Conservation (phyloP, 1,140 invertebrate genomes). For the Phortica variegata region DNA sequence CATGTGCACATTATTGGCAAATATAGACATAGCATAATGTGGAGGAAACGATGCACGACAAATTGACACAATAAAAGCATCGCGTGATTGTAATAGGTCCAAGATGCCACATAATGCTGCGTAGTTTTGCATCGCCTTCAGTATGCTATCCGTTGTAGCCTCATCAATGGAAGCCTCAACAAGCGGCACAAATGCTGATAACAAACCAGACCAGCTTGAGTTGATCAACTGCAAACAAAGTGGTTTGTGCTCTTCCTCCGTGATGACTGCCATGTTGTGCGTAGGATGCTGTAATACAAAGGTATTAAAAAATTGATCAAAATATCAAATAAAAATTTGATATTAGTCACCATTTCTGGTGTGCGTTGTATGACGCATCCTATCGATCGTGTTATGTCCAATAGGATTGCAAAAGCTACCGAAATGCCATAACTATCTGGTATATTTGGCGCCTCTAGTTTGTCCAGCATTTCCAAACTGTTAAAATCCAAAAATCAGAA, state of each 20-base stretch:
- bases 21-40: constrained; percentile 88
- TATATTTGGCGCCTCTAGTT: constrained; percentile 87
- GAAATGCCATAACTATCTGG: constrained; percentile 95
- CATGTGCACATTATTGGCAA: constrained; percentile 57
- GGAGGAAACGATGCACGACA: constrained; percentile 94
- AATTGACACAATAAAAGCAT: constrained; percentile 91
- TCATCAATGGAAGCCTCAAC: constrained; percentile 96
- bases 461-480: constrained; percentile 93
- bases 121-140: constrained; percentile 88
- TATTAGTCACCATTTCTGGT: constrained; percentile 25
- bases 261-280: constrained; percentile 58
- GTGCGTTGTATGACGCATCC: constrained; percentile 49
- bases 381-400: constrained; percentile 84
- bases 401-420: constrained; percentile 86
- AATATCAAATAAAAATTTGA: neutral
- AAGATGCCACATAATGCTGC: constrained; percentile 77
- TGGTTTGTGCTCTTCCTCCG: constrained; percentile 60
- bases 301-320: neutral
- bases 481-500: constrained; percentile 13
- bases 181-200: constrained; percentile 86
- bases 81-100: constrained; percentile 71
- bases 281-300: constrained; percentile 30
- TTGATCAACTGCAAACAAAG: constrained; percentile 80
- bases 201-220: constrained; percentile 92
- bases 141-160: constrained; percentile 80